Evolutionary conservation across 2,113 vertebrate species (phyloP), one percentile per base, ranked within the genome.

Genomic region (Pterocles gutturalis): DNA sequence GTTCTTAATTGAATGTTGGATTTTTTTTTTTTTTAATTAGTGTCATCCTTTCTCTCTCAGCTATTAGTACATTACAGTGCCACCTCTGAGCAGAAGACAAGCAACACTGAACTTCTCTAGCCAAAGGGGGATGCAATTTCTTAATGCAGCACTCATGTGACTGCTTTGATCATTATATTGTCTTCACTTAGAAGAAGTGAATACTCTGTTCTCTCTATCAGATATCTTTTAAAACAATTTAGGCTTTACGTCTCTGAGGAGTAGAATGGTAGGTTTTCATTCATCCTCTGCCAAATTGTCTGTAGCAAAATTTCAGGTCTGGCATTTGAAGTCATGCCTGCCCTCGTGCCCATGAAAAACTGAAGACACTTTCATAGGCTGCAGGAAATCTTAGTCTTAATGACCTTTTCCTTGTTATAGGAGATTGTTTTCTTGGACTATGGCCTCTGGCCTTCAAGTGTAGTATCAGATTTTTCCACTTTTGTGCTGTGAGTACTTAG

Each of bases 391-490:
- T 87, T 95, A 83, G 90, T 94, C 88, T 86, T 89, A 36, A 58
- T 92, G 94, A 95, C 84, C 84, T 96, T 97, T 96, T 91, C 48
- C 48, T 78, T 96, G 58, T 85, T 94, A 48, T 25, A 95, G 55
- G 53, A 89, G 83, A 73, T 83, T 90, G 78, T 9, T 94, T 92
- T 89, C 89, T 84, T 76, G 83, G 69, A 87, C 83, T 85, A 33
- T 89, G 81, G 92, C 91, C 90, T 91, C 91, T 97, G 94, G 91
- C 89, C 91, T 94, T 87, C n/a, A 91, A 91, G 66, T 77, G 53
- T 62, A 80, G 49, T 66, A 91, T 76, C 90, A 87, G 48, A 95
- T 92, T 96, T 97, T 97, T 97, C 95, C 96, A 87, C 77, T 91
- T 4, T 9, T 93, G 83, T 92, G 81, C 65, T 96, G 48, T 54